Conservation (phyloP, 2,113 vertebrate genomes). For the Ochotona curzoniae region DNA sequence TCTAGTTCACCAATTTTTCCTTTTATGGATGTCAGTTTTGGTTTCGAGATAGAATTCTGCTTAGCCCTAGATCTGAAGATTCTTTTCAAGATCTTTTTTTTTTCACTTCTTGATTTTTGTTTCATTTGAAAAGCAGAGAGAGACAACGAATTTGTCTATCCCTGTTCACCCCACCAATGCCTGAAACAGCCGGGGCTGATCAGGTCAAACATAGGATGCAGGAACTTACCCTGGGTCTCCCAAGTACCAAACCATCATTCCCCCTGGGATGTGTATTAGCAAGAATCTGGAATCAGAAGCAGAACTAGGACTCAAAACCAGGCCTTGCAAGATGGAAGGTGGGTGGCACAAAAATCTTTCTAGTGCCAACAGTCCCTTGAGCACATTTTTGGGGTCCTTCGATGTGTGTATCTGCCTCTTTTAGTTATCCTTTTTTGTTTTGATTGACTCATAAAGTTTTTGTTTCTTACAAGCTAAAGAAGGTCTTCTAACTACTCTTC, state of each 20-base stretch:
- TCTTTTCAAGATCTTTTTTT: background rate
- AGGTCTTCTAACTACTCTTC: background rate
- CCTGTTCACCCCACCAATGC: too few species aligned
- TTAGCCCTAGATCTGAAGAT: background rate
- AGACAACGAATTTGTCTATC: too few species aligned
- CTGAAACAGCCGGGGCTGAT: too few species aligned
- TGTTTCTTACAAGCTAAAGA: background rate
- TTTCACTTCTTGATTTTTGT: background rate
- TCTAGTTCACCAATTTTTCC: background rate
- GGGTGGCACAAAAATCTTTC: background rate
- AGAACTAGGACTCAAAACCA: too few species aligned
- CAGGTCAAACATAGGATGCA: too few species aligned
- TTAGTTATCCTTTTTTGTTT: constrained; percentile 2
- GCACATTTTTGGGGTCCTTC: background rate
- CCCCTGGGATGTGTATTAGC: too few species aligned
- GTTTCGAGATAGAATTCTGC: background rate
- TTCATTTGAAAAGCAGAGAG: too few species aligned
- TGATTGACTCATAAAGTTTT: background rate
- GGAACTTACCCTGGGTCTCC: too few species aligned
- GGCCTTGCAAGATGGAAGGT: too few species aligned
- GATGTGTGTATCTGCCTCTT: background rate
- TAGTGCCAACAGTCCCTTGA: background rate
- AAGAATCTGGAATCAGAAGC: too few species aligned
- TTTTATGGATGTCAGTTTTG: background rate
- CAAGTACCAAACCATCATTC: too few species aligned